A percentile compares a stretch with the other conserved stretches of the same genome.
These are phyloP conservation scores for Sialia sialis DNA, from an alignment of 2,113 vertebrate species.

Conservation along the genomic window DNA sequence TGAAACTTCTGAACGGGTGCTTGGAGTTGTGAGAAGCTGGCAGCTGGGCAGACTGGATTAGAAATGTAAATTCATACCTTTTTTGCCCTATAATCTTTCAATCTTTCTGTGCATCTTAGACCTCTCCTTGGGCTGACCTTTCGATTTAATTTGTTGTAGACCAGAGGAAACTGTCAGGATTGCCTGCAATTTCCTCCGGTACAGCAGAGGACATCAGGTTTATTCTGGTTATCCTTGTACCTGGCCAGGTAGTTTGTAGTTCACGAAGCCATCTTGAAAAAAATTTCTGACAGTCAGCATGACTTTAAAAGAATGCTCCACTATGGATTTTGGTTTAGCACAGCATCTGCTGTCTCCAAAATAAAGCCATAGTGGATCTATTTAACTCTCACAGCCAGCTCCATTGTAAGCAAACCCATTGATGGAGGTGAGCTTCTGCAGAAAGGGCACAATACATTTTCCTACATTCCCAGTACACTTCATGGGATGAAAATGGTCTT, in stretches of 20 bases:
- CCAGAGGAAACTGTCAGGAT: neutral
- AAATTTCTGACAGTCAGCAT: neutral
- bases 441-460: neutral
- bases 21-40: neutral
- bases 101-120: neutral
- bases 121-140: neutral
- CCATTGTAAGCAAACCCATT: neutral
- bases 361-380: neutral
- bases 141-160: accelerated
- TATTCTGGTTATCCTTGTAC: neutral
- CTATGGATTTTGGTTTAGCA: neutral
- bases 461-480: neutral
- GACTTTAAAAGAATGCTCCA: neutral
- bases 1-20: accelerated
- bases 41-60: neutral
- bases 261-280: neutral
- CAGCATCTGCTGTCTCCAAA: neutral
- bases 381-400: neutral
- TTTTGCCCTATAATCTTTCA: neutral
- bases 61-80: neutral
- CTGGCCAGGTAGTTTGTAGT: neutral
- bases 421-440: neutral
- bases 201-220: neutral
- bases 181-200: neutral
- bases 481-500: neutral